Evolutionary conservation across 2,113 vertebrate genomes (phyloP), one percentile per base, ranked within the genome.

Genomic region (Vidua macroura): DNA sequence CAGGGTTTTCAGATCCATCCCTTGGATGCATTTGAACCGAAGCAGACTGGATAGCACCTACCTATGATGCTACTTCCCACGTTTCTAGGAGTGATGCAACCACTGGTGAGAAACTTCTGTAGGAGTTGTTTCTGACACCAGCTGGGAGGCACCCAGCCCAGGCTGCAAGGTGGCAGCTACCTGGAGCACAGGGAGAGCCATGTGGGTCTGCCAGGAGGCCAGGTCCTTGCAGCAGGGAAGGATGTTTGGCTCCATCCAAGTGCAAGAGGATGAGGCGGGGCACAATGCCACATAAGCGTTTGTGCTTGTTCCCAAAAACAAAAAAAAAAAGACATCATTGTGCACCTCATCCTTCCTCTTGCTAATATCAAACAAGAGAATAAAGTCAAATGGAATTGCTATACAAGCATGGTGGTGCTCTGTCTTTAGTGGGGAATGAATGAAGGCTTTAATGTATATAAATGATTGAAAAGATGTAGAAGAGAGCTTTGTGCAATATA

Each of bases 111-210:
- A 82, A 82, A 52, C 49, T 12, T 2, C 49, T 30, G 53, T 12
- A 53, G 70, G 70, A 90, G 58, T 0, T 68, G 66, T 41, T 35
- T 91, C 66, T 59, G 15, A 55, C 72, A 39, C 18, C 60, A 79
- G n/a, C 30, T 56, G 66, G 69, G 44, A 74, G 52, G 43, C 39
- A 41, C 10, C 51, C 56, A 67, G 77, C 62, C 51, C 6, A 2
- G n/a, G 1, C 1, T 44, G 49, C 0, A 11, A 15, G n/a, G 10
- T 43, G 15, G 68, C 81, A 86, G 19, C 55, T 48, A 12, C 66
- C 51, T 0, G 2, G 68, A 37, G 49, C 0, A 2, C 1, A 0
- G 39, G 19, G 30, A 76, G 62, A n/a, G 59, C 21, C 0, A 0
- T 4, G 21, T 5, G 20, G 10, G 46, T 41, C 37, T 92, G 51